phyloP scores from a whole-genome alignment of 2,797 vertebrate genomes.

The Toxotes lorentzi region DNA sequence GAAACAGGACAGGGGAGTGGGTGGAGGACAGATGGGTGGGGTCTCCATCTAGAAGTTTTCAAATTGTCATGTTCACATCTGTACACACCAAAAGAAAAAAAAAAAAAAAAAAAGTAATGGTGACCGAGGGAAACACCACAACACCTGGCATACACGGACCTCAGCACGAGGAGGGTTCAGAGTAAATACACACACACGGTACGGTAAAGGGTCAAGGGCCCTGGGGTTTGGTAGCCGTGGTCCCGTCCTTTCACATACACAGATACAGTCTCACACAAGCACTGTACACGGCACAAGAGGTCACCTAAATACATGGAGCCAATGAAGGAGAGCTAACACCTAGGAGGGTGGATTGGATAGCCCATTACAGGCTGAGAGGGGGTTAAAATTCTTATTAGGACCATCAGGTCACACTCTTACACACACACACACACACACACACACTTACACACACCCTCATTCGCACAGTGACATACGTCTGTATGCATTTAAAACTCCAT shows the following conservation, averaged over 20 bases:
- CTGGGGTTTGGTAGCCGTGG: slow-evolving; percentile 84
- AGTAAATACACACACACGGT: slow-evolving; percentile 86
- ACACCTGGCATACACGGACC: slow-evolving; percentile 98
- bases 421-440: slow-evolving; percentile 24
- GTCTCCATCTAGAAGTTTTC: slow-evolving; percentile 87
- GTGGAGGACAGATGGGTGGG: slow-evolving; percentile 85
- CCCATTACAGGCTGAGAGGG: slow-evolving; percentile 88
- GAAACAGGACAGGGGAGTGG: slow-evolving; percentile 76
- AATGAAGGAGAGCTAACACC: slow-evolving; percentile 91
- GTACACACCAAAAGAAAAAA: slow-evolving; percentile 87
- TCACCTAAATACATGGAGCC: slow-evolving; percentile 94
- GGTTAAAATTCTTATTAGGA: slow-evolving; percentile 89
- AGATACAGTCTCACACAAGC: slow-evolving; percentile 96
- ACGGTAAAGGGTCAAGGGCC: slow-evolving; percentile 58
- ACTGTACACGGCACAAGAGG: slow-evolving; percentile 98
- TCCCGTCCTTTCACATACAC: slow-evolving; percentile 89
- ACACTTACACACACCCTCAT: slow-evolving; percentile 56
- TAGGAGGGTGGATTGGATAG: slow-evolving; percentile 88
- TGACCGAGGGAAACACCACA: slow-evolving; percentile 97
- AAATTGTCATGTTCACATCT: slow-evolving; percentile 88
- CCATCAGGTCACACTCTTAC: slow-evolving; percentile 61
- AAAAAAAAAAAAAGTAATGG: slow-evolving; percentile 73
- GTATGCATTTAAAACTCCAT: slow-evolving; percentile 90
- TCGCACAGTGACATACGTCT: slow-evolving; percentile 82
- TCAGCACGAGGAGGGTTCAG: slow-evolving; percentile 87